Evolutionary conservation across 2,888 invertebrate species (phyloP).

Genomic region (Piscicola geometra): DNA sequence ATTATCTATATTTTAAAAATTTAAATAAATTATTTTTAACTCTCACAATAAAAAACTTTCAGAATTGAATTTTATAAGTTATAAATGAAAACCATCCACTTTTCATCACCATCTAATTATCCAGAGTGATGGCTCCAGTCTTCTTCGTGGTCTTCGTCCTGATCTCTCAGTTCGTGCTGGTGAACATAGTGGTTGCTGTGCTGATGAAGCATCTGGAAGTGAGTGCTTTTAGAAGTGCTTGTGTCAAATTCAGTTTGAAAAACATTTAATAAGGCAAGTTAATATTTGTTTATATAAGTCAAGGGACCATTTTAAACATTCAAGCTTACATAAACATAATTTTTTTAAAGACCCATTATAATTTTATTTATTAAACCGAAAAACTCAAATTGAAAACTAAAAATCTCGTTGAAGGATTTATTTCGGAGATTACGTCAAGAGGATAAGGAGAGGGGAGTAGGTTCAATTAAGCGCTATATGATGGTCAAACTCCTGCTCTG

Average conservation of each 20-base stretch:
- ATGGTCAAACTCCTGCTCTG: constrained; percentile 8
- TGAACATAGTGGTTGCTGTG: constrained; percentile 98
- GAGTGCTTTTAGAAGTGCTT: neutral
- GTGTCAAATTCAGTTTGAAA: no score
- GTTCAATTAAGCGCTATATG: neutral
- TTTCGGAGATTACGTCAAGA: neutral
- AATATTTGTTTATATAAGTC: no score
- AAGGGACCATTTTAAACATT: no score
- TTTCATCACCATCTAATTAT: no score
- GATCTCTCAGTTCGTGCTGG: constrained; percentile 98
- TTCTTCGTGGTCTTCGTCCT: constrained; percentile 99
- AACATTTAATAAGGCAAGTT: neutral
- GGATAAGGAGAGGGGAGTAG: neutral
- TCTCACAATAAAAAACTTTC: no score
- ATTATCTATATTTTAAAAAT: no score
- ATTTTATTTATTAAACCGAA: no score
- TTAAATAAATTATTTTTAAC: no score
- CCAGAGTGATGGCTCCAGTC: constrained; percentile 85
- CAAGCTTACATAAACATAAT: no score
- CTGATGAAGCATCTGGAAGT: constrained; percentile 97
- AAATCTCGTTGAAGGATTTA: neutral
- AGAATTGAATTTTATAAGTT: no score
- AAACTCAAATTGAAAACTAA: neutral
- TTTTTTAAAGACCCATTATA: no score
- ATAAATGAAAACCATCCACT: no score